Base-by-base conservation (phyloP, 1,140 invertebrate species). In the Pinna nobilis region DNA sequence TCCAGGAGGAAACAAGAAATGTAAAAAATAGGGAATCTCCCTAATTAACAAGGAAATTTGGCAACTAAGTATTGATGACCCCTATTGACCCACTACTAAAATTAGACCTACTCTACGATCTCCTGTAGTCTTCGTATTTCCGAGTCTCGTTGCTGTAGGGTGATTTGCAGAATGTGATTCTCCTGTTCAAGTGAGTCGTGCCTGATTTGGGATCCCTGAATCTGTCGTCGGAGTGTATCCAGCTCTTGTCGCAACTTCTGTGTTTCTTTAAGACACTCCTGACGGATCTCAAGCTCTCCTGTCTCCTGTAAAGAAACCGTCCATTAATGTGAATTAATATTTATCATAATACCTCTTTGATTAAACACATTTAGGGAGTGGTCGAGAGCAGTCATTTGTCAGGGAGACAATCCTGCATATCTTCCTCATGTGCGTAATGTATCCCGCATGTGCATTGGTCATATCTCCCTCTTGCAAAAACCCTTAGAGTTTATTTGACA, bases 111-210 rank as follows among this genome's bases (percentile, higher is more conserved):
- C 82, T 79, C 71, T 30, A 87, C 66, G 7, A 75, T 70, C 25
- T 80, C 77, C 47, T 82, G 70, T 25, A 83, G 74, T 37, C 78
- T 61, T 3, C 37, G 39, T 13, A 86, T 83, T 33, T 87, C 84
- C 15, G 66, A 20, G 51, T 87, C 83, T 64, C 78, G 73, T 41
- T 81, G 78, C 32, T 82, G 76, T 18, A 87, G 28, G 9, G 78
- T 70, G 1, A 82, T 70, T 39, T 83, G 70, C 32, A 83, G 74
- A 28, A 84, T 84, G 41, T 77, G 76, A 49, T 82, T 82, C 59
- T 87, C 82, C 28, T 79, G 67, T 35, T 85, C 83, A 2, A 79
- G 59, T 2, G 74, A 63, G 41, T 82, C 75, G 13, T 84, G 74
- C 35, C 81, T 80, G 44, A 75, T 61, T n/a, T 79, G 65, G 4